phyloP scores from a whole-genome alignment of 64 coral and sea anemone genomes.

The Acropora yongei region DNA sequence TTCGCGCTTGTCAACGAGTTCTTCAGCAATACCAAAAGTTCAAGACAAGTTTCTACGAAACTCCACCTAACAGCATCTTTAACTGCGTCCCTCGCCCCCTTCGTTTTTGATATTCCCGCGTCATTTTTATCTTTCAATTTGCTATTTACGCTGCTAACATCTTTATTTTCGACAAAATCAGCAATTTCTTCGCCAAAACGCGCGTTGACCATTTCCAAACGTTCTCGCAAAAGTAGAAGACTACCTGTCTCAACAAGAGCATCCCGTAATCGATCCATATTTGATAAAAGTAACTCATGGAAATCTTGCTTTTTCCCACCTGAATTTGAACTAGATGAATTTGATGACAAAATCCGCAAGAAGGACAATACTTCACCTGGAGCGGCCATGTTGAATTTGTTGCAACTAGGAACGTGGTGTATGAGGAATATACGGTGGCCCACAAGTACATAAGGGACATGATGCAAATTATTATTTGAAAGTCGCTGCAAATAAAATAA shows the following conservation, averaged over 20 bases:
- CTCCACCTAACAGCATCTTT: slow-evolving; percentile 51
- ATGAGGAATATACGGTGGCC: too few relatives aligned
- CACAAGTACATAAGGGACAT: too few relatives aligned
- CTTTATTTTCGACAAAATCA: not conserved
- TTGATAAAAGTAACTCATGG: slow-evolving; percentile 9
- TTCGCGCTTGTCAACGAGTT: not conserved
- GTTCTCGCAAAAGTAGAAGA: not conserved
- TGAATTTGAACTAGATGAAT: not conserved
- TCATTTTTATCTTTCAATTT: not conserved
- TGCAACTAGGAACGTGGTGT: too few relatives aligned
- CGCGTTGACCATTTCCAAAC: not conserved
- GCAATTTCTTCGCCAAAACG: not conserved
- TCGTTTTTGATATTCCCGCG: not conserved
- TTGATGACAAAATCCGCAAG: slow-evolving; percentile 9
- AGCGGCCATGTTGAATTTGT: slow-evolving; percentile 1
- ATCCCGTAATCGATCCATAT: not conserved
- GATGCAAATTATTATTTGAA: too few relatives aligned
- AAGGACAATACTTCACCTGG: not conserved
- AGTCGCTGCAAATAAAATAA: too few relatives aligned
- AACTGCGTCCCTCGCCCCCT: not conserved
- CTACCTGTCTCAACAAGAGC: not conserved
- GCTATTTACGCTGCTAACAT: not conserved
- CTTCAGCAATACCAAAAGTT: slow-evolving; percentile 54
- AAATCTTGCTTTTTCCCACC: slow-evolving; percentile 4
- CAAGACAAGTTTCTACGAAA: slow-evolving; percentile 67